Conservation (phyloP, 2,113 vertebrate species). For the Otocyon megalotis region DNA sequence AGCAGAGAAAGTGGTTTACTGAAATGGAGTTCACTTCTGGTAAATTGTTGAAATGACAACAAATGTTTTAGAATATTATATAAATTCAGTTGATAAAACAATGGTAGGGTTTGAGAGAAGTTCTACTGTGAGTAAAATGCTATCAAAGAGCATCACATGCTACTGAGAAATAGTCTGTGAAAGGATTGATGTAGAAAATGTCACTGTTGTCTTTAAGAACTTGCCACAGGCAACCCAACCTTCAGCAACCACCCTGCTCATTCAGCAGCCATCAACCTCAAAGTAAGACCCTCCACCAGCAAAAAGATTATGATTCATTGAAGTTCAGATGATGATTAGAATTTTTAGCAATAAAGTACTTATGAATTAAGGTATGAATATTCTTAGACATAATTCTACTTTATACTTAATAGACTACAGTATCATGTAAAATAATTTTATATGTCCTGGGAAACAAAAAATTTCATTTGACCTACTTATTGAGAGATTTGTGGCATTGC, state of each 20-base stretch:
- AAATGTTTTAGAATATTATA: neutral
- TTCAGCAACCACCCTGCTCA: neutral
- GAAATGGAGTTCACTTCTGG: neutral
- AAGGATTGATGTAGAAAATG: neutral
- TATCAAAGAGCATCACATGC: neutral
- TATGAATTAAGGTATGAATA: neutral
- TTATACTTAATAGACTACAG: neutral
- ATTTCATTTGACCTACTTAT: neutral
- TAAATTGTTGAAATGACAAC: neutral
- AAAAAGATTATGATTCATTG: neutral
- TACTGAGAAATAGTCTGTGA: neutral
- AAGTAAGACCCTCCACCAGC: neutral
- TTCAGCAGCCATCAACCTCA: neutral
- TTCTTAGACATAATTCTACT: neutral
- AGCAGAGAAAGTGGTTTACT: neutral
- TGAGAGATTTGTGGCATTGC: neutral
- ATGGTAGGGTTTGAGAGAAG: neutral
- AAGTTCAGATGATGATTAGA: neutral
- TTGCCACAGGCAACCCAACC: neutral
- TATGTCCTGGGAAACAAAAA: neutral
- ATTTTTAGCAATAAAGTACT: neutral
- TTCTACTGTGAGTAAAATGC: neutral
- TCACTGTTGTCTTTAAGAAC: neutral
- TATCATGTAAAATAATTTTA: neutral
- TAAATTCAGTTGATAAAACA: neutral